These are phyloP conservation scores for Sarotherodon lohbergeri DNA, from an alignment of 2,113 vertebrate species.

Conservation along the genomic window DNA sequence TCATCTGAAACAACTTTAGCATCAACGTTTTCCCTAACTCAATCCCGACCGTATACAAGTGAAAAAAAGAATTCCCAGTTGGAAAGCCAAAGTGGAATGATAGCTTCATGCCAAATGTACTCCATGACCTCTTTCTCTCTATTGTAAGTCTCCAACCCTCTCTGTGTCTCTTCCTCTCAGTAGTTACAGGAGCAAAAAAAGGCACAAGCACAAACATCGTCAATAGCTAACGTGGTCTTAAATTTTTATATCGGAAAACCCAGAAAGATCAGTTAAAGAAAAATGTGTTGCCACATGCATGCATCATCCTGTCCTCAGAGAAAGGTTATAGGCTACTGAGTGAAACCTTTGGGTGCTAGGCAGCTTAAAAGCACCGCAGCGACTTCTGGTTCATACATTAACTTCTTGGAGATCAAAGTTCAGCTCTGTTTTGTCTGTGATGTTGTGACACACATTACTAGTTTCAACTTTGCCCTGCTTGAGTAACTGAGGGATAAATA, in stretches of 20 bases:
- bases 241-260: not conserved
- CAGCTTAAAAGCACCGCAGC: not conserved
- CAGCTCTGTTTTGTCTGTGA: not conserved
- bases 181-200: not conserved
- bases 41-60: not conserved
- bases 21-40: not conserved
- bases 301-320: not conserved
- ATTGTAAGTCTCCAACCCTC: not conserved
- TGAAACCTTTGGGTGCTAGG: not conserved
- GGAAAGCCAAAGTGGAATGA: not conserved
- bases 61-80: not conserved
- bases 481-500: not conserved
- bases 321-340: not conserved
- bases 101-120: not conserved
- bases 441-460: constrained; percentile 7
- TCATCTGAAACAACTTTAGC: not conserved
- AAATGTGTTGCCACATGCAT: not conserved
- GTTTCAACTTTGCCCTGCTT: constrained; percentile 11
- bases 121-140: not conserved
- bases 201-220: not conserved
- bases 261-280: not conserved
- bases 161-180: not conserved
- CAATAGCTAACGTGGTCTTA: not conserved
- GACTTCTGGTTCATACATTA: constrained; percentile 44
- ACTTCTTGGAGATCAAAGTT: constrained; percentile 41